These are phyloP conservation scores for Alauda arvensis DNA, from an alignment of 2,797 vertebrate species.

Conservation along the genomic window DNA sequence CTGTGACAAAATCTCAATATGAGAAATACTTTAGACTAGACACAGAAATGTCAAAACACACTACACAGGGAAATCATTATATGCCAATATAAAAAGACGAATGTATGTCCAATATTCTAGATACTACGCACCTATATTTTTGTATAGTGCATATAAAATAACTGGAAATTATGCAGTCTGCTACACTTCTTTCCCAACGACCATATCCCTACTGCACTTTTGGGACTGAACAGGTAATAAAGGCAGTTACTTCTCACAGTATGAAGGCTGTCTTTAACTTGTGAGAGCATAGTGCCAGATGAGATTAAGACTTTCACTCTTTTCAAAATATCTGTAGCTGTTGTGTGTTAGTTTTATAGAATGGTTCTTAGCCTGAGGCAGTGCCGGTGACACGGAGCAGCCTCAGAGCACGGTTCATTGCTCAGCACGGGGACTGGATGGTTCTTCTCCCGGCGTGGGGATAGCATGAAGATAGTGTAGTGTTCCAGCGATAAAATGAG, in stretches of 20 bases:
- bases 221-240: neutral
- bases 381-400: rapidly evolving
- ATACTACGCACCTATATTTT: neutral
- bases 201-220: neutral
- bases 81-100: neutral
- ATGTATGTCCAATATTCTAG: neutral
- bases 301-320: neutral
- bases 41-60: neutral
- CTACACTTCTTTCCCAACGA: neutral
- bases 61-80: neutral
- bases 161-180: neutral
- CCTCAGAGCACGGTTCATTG: rapidly evolving
- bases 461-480: rapidly evolving
- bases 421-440: rapidly evolving
- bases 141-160: neutral
- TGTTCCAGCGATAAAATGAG: rapidly evolving
- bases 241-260: neutral
- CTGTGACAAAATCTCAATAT: neutral
- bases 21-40: neutral
- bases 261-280: neutral
- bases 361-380: rapidly evolving
- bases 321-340: neutral
- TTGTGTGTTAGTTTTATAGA: neutral
- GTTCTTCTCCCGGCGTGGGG: rapidly evolving
- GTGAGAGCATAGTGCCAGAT: no score